Percentiles rank a stretch among this genome's conserved stretches.
These are phyloP conservation scores for Pao palembangensis DNA, from an alignment of 2,113 vertebrate genomes.

Conservation along the genomic window DNA sequence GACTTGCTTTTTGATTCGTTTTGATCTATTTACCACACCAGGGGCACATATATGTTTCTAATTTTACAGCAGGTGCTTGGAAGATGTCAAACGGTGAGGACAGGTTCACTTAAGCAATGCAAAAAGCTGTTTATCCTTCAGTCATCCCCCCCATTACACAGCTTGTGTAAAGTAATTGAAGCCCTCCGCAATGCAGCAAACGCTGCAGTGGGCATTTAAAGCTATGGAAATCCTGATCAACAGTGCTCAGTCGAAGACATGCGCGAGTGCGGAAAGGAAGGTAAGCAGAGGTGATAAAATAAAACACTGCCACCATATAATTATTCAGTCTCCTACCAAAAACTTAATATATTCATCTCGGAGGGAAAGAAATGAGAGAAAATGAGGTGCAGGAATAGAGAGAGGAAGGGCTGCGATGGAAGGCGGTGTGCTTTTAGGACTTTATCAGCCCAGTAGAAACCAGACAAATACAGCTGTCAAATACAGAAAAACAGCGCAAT, in stretches of 20 bases:
- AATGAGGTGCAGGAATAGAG: not conserved
- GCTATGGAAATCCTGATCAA: too few species aligned
- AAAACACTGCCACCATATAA: slow-evolving; percentile 27
- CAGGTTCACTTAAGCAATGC: too few species aligned
- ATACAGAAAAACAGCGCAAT: slow-evolving; percentile 21
- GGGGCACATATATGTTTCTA: slow-evolving; percentile 15
- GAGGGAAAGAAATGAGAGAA: slow-evolving; percentile 10
- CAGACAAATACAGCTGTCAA: slow-evolving; percentile 21
- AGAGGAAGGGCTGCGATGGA: slow-evolving; percentile 8
- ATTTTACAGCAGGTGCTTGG: not conserved
- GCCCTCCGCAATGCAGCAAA: too few species aligned
- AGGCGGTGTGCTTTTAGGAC: slow-evolving; percentile 30
- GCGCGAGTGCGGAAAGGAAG: not conserved
- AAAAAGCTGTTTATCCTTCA: too few species aligned
- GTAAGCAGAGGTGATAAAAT: slow-evolving; percentile 5
- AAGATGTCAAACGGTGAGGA: too few species aligned
- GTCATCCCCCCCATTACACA: too few species aligned
- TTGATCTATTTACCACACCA: slow-evolving; percentile 10
- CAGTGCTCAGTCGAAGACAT: not conserved
- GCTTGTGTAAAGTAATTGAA: too few species aligned
- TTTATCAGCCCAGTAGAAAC: slow-evolving; percentile 39
- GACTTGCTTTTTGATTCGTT: slow-evolving; percentile 8
- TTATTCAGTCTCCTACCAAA: slow-evolving; percentile 35
- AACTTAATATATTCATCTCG: slow-evolving; percentile 43
- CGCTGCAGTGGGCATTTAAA: too few species aligned